Evolutionary conservation across 2,888 invertebrate species (phyloP).

Genomic region (Catocala nupta): DNA sequence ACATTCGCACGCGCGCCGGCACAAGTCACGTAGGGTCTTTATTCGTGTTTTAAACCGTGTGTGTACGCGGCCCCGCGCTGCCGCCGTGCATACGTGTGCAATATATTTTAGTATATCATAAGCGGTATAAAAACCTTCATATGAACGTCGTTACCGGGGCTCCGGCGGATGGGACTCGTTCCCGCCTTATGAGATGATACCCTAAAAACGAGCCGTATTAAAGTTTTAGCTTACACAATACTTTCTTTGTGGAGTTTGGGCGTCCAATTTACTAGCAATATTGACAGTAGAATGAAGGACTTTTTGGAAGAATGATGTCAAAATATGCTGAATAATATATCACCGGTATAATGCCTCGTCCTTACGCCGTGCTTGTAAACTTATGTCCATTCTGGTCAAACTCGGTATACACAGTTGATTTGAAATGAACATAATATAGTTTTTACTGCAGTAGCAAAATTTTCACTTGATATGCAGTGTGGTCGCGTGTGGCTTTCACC

Average conservation of each 20-base stretch:
- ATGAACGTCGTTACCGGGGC: slow-evolving; percentile 44
- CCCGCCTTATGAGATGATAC: slow-evolving; percentile 41
- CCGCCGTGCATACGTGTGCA: slow-evolving; percentile 31
- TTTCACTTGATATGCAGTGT: too few species aligned
- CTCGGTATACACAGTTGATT: too few species aligned
- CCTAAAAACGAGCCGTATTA: slow-evolving; percentile 48
- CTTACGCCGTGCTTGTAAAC: too few species aligned
- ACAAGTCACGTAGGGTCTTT: slow-evolving; percentile 37
- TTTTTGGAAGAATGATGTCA: slow-evolving; percentile 1
- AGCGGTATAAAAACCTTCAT: slow-evolving; percentile 48
- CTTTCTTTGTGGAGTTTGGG: slow-evolving; percentile 28
- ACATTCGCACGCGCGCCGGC: slow-evolving; percentile 2
- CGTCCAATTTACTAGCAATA: slow-evolving; percentile 37
- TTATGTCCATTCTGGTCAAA: too few species aligned
- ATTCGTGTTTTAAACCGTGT: slow-evolving; percentile 31
- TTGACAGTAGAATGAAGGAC: slow-evolving; percentile 16
- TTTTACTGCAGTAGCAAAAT: too few species aligned
- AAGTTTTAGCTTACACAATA: slow-evolving; percentile 42
- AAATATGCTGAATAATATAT: not conserved
- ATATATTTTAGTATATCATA: slow-evolving; percentile 44
- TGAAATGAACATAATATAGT: too few species aligned
- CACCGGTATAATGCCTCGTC: too few species aligned
- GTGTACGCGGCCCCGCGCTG: slow-evolving; percentile 6
- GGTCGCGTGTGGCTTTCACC: too few species aligned
- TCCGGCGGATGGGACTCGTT: slow-evolving; percentile 29